A percentile compares a stretch with the other conserved stretches of the same genome.
These are phyloP conservation scores for Lucilia sericata DNA, from an alignment of 1,140 invertebrate species.

Conservation along the genomic window DNA sequence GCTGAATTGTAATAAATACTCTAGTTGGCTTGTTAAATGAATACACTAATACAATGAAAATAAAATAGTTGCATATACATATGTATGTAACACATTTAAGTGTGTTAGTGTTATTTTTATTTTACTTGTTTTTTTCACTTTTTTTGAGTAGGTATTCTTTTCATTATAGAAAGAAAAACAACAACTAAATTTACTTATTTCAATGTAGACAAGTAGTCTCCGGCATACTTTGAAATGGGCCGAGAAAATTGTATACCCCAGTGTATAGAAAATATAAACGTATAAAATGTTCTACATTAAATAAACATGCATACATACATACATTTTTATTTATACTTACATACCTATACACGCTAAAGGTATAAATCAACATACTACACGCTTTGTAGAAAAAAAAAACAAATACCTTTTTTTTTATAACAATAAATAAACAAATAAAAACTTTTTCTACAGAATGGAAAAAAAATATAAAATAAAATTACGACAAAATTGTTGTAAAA, in stretches of 20 bases:
- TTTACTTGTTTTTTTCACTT: background rate
- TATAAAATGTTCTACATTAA: background rate
- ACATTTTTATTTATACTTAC: background rate
- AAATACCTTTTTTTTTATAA: background rate
- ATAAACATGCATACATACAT: background rate
- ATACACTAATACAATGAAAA: no score
- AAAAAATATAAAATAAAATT: no score
- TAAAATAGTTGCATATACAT: no score
- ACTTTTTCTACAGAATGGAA: no score
- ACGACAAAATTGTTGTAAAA: no score
- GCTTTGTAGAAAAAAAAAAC: background rate
- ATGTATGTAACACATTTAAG: background rate
- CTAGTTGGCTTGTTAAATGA: no score
- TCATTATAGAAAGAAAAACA: background rate
- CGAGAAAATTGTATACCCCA: background rate
- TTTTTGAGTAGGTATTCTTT: conserved; percentile 28
- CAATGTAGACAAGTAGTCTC: conserved; percentile 40
- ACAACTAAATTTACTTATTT: conserved; percentile 28
- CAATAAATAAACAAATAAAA: no score
- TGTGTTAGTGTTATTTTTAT: background rate
- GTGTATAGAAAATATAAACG: background rate
- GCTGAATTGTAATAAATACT: no score
- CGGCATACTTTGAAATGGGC: conserved; percentile 2
- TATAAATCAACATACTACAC: background rate
- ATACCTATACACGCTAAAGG: background rate